Evolutionary conservation across 1,140 invertebrate species (phyloP).

Genomic region (Drosophila pandora): DNA sequence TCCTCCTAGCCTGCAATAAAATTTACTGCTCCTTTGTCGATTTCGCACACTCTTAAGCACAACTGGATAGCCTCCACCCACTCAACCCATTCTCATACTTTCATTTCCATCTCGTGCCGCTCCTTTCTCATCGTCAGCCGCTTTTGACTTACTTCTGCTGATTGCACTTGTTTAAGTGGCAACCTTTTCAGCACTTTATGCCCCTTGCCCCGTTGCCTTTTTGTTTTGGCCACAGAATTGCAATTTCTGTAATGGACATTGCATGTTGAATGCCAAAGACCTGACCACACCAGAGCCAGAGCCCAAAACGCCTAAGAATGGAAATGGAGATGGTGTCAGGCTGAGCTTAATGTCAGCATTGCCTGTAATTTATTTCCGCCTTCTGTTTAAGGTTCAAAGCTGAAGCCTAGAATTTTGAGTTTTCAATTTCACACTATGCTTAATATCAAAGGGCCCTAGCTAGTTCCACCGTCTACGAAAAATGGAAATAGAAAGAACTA

Average conservation of each 20-base stretch:
- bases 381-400: slow-evolving; percentile 50
- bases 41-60: slow-evolving; percentile 70
- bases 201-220: slow-evolving; percentile 19
- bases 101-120: slow-evolving; percentile 25
- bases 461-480: too few species aligned
- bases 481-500: too few species aligned
- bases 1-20: slow-evolving; percentile 58
- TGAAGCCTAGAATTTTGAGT: slow-evolving; percentile 31
- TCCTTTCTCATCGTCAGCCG: slow-evolving; percentile 30
- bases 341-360: slow-evolving; percentile 60
- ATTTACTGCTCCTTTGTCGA: slow-evolving; percentile 75
- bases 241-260: slow-evolving; percentile 75
- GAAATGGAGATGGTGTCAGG: slow-evolving; percentile 24
- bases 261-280: slow-evolving; percentile 67
- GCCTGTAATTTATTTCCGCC: slow-evolving; percentile 61
- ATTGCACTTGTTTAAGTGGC: slow-evolving; percentile 77
- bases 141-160: slow-evolving; percentile 72
- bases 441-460: too few species aligned
- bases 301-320: slow-evolving; percentile 10
- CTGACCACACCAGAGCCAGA: slow-evolving; percentile 37
- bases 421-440: slow-evolving; percentile 57
- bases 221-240: slow-evolving; percentile 51
- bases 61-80: slow-evolving; percentile 4
- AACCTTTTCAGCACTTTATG: slow-evolving; percentile 54
- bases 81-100: slow-evolving; percentile 20